Percentiles rank a stretch among this genome's conserved stretches.
phyloP scores from a whole-genome alignment of 2,797 vertebrate genomes.

The Paramormyrops hopkinsi region DNA sequence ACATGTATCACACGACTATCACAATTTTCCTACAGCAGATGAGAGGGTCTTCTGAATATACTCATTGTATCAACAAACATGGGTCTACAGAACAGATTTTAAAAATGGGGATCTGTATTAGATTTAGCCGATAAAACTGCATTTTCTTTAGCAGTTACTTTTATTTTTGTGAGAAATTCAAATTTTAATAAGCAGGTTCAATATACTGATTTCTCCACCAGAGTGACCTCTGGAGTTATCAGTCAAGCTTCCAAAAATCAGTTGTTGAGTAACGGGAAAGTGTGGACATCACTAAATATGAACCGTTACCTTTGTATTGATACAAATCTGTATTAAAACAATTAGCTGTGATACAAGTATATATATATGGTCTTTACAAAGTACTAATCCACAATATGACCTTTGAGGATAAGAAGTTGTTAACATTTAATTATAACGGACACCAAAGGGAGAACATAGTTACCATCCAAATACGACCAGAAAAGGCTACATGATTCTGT shows the following conservation, averaged over 20 bases:
- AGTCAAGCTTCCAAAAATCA: neutral
- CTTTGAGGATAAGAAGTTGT: neutral
- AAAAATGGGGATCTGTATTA: neutral
- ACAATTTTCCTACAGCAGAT: neutral
- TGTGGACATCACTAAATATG: neutral
- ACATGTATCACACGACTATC: neutral
- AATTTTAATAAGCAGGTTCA: neutral
- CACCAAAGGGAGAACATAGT: conserved; percentile 9
- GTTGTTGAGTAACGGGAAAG: neutral
- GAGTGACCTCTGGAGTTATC: neutral
- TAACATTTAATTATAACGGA: neutral
- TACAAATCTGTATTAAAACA: neutral
- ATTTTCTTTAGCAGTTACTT: neutral
- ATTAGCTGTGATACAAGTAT: neutral
- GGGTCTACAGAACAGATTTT: neutral
- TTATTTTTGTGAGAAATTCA: neutral
- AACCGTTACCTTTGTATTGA: conserved; percentile 5
- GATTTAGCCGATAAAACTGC: neutral
- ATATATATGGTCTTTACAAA: neutral
- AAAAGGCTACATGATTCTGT: conserved; percentile 8
- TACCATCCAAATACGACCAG: conserved; percentile 18
- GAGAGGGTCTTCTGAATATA: neutral
- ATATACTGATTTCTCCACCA: neutral
- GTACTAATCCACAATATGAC: neutral
- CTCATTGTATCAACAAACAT: neutral